Evolutionary conservation across 2,888 invertebrate species (phyloP).

Genomic region (Ferdinandea cuprea): DNA sequence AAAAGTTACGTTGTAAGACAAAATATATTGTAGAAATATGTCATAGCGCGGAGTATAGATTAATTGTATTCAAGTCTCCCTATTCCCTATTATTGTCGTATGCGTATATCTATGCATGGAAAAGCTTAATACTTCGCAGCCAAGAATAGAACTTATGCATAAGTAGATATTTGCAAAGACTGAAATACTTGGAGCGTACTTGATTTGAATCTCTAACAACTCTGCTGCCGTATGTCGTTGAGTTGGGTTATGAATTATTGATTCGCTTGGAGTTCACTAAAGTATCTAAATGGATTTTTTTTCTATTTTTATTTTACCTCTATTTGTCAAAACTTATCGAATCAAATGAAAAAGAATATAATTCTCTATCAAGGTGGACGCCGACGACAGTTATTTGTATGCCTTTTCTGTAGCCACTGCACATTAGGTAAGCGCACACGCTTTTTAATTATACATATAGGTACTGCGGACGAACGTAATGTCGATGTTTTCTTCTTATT

Average conservation of each 20-base stretch:
- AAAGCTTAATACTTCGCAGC: constrained; percentile 45
- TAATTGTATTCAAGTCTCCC: not conserved
- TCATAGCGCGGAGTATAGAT: not conserved
- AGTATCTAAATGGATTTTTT: constrained; percentile 33
- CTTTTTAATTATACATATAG: constrained; percentile 47
- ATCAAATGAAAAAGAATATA: constrained; percentile 42
- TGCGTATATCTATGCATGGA: constrained; percentile 21
- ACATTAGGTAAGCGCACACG: constrained; percentile 62
- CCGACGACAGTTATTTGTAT: constrained; percentile 69
- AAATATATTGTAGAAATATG: too few species aligned
- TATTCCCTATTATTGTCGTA: constrained; percentile 14
- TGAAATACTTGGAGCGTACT: constrained; percentile 58
- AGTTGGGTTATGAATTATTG: constrained; percentile 69
- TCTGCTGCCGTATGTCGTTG: constrained; percentile 28
- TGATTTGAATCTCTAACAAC: constrained; percentile 68
- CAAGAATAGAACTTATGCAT: constrained; percentile 59
- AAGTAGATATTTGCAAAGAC: constrained; percentile 55
- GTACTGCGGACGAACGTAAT: constrained; percentile 15
- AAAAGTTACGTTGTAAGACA: too few species aligned
- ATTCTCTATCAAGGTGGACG: constrained; percentile 55
- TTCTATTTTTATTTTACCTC: constrained; percentile 47
- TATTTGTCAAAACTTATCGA: constrained; percentile 63
- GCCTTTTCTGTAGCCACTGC: constrained; percentile 30
- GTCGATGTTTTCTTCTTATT: constrained; percentile 36
- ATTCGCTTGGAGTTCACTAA: constrained; percentile 40